These are phyloP conservation scores for Patagioenas fasciata DNA, from an alignment of 2,113 vertebrate genomes.

Conservation along the genomic window DNA sequence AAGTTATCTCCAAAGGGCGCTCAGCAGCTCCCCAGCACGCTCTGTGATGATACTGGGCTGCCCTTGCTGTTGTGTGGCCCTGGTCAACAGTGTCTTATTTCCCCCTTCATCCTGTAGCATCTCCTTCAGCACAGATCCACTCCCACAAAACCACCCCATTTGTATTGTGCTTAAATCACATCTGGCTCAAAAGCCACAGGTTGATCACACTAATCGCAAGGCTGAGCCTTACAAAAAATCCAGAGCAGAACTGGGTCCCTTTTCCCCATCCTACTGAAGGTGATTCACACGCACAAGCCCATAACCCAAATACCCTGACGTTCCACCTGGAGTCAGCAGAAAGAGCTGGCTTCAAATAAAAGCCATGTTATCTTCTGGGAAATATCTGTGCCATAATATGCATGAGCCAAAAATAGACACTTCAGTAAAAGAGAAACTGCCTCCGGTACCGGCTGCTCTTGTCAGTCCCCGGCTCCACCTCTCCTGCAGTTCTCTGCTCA, in stretches of 20 bases:
- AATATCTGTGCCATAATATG: conserved; percentile 31
- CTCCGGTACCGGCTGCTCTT: neutral
- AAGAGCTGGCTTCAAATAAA: conserved; percentile 26
- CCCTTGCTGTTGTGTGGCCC: neutral
- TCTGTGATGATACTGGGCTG: neutral
- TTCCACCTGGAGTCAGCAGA: conserved; percentile 46
- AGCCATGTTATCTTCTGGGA: conserved; percentile 44
- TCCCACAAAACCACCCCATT: neutral
- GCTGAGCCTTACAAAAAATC: neutral
- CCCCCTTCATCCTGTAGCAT: neutral
- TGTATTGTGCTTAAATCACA: neutral
- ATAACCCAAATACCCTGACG: conserved; percentile 7
- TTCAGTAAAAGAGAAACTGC: neutral
- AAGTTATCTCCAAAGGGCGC: neutral
- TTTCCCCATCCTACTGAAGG: neutral
- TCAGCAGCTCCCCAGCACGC: neutral
- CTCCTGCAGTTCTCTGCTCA: neutral
- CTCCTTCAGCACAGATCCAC: neutral
- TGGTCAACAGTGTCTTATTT: neutral
- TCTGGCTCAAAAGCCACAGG: neutral
- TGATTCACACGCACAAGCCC: neutral
- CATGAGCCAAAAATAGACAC: conserved; percentile 50
- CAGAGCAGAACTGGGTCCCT: neutral
- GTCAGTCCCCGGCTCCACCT: neutral
- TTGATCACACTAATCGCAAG: fast-evolving